These are phyloP conservation scores for Amyelois transitella DNA, from an alignment of 1,140 invertebrate species.

Conservation along the genomic window DNA sequence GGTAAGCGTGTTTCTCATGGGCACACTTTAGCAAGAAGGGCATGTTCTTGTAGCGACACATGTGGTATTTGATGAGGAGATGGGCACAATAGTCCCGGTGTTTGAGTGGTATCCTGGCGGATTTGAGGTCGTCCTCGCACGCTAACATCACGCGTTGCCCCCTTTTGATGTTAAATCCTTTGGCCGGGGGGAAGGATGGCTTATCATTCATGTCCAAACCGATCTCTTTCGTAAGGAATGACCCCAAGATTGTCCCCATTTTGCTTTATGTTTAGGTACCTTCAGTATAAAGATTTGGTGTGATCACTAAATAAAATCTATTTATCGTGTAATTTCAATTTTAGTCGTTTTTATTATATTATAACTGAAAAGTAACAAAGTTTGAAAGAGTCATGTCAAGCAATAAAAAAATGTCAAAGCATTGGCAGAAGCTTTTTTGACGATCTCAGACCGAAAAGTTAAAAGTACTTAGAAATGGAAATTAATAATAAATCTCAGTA, in stretches of 20 bases:
- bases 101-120: conserved; percentile 79
- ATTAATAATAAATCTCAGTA: no score
- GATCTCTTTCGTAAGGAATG: conserved; percentile 56
- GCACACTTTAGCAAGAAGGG: conserved; percentile 81
- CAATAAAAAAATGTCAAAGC: no score
- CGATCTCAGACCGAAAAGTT: no score
- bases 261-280: neutral
- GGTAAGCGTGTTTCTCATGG: conserved; percentile 81
- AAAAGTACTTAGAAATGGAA: no score
- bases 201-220: conserved; percentile 74
- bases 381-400: no score
- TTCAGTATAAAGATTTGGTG: neutral
- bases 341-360: neutral
- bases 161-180: conserved; percentile 82
- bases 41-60: conserved; percentile 79
- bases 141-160: conserved; percentile 78
- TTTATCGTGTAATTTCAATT: neutral
- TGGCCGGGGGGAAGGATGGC: conserved; percentile 81
- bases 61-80: conserved; percentile 76
- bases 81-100: conserved; percentile 92
- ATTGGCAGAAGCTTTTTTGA: no score
- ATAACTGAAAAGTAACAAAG: no score
- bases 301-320: neutral
- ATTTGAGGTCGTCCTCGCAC: conserved; percentile 85
- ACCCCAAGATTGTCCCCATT: conserved; percentile 58